Evolutionary conservation across 2,113 vertebrate species (phyloP).

Genomic region (Acrocephalus arundinaceus): DNA sequence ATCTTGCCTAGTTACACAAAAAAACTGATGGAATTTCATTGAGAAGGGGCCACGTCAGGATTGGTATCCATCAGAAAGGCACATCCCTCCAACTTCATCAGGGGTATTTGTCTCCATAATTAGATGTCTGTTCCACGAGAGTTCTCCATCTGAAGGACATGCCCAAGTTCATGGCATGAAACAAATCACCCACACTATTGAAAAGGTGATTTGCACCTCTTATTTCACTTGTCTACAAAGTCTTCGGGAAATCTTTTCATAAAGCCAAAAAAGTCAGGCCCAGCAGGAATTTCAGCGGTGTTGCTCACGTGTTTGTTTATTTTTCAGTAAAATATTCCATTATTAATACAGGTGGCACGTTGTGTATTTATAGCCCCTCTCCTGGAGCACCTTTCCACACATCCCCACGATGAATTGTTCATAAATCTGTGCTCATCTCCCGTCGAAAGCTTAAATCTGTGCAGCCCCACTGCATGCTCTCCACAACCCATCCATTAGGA

Average conservation of each 20-base stretch:
- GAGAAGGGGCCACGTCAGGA: slow-evolving; percentile 1
- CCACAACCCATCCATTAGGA: background rate
- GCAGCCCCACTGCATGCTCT: background rate
- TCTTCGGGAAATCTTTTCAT: background rate
- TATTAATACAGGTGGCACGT: background rate
- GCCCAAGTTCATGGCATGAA: slow-evolving; percentile 16
- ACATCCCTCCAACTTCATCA: background rate
- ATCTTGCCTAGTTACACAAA: slow-evolving; percentile 1
- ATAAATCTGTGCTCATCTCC: background rate
- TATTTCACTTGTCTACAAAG: background rate
- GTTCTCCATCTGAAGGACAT: slow-evolving; percentile 19
- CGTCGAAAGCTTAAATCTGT: background rate
- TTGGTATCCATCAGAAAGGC: slow-evolving; percentile 13
- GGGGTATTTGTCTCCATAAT: slow-evolving; percentile 45
- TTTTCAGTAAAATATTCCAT: background rate
- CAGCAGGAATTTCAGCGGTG: background rate
- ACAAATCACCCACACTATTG: slow-evolving; percentile 1
- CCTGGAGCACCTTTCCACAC: background rate
- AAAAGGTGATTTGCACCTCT: background rate
- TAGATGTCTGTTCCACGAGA: slow-evolving; percentile 10
- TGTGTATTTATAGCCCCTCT: background rate
- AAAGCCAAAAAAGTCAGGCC: background rate
- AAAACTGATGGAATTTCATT: slow-evolving; percentile 5
- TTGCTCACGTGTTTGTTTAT: background rate
- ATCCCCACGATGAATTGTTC: background rate